Conservation (phyloP, 2,113 vertebrate species). For the Henicopernis longicauda region DNA sequence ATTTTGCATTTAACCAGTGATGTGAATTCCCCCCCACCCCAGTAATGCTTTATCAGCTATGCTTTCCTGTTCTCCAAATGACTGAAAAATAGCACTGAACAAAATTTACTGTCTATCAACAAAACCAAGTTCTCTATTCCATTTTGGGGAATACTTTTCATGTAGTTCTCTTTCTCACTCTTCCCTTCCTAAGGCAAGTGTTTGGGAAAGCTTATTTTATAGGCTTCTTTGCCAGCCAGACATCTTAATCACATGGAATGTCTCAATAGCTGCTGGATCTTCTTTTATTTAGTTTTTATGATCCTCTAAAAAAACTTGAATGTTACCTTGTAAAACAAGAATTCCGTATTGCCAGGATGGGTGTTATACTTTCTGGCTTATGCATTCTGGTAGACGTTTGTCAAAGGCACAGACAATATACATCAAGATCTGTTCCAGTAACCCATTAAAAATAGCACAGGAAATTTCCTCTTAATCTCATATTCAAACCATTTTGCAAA, state of each 20-base stretch:
- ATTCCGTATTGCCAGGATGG: not conserved
- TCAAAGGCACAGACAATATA: not conserved
- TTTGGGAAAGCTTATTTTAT: not conserved
- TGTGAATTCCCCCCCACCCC: accelerated
- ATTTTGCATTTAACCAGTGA: not conserved
- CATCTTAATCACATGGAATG: not conserved
- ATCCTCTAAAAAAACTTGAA: not conserved
- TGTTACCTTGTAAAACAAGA: not conserved
- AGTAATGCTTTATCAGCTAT: not conserved
- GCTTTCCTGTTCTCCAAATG: not conserved
- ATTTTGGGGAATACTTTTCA: not conserved
- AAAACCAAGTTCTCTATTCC: not conserved
- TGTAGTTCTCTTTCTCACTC: not conserved
- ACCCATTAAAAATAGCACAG: not conserved
- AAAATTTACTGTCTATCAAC: not conserved
- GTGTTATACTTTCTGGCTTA: not conserved
- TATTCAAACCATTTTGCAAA: not conserved
- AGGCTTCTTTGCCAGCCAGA: not conserved
- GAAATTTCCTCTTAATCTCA: not conserved
- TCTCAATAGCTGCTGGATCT: not conserved
- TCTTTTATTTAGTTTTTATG: constrained; percentile 20
- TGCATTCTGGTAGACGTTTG: not conserved
- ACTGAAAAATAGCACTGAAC: not conserved
- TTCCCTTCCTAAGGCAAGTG: not conserved
- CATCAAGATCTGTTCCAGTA: not conserved